Base-by-base conservation (phyloP, 2,888 invertebrate species). In the Biston stratarius region DNA sequence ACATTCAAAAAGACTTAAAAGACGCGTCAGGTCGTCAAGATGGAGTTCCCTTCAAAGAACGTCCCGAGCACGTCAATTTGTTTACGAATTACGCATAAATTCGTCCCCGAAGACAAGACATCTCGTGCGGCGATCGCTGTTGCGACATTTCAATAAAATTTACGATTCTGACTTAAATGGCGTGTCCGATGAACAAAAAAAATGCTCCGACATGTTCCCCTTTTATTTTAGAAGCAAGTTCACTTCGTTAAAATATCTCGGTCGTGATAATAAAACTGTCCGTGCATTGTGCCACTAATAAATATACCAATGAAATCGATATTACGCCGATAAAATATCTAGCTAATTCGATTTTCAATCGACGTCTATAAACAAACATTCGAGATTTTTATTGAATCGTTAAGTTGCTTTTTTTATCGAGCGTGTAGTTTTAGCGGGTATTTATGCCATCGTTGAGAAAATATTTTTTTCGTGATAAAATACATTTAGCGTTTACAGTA, bases 81-180 rank as follows among this genome's bases (percentile, higher is more conserved):
- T 93, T 89, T 93, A 93, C 90, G 91, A 92, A 92, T 93, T 92
- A 93, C 90, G 91, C 89, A 92, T 93, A 93, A 93, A 94, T 92
- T 92, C 93, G 91, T 93, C 91, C 90, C 90, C 82, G 83, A 87
- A 89, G 92, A 92, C 90, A 90, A 90, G 91, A 86, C 90, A 92
- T 92, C 92, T 92, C 90, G 88, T 86, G 86, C 91, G 86, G 90
- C 90, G 91, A 93, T 93, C 92, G 89, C 85, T 89, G 90, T 89
- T 88, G 89, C 90, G 92, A 92, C 93, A 91, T 92, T 93, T 94
- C 92, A 93, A 94, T 94, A 93, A 93, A 93, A 94, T 93, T 94
- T 93, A 93, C 93, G 93, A 91, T 92, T 90, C 86, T 91, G 91
- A 92, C 93, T 93, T 90, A 92, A 93, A 92, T 91, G 90, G 91